Evolutionary conservation across 2,888 invertebrate genomes (phyloP).

Genomic region (Trachelus iudaicus): DNA sequence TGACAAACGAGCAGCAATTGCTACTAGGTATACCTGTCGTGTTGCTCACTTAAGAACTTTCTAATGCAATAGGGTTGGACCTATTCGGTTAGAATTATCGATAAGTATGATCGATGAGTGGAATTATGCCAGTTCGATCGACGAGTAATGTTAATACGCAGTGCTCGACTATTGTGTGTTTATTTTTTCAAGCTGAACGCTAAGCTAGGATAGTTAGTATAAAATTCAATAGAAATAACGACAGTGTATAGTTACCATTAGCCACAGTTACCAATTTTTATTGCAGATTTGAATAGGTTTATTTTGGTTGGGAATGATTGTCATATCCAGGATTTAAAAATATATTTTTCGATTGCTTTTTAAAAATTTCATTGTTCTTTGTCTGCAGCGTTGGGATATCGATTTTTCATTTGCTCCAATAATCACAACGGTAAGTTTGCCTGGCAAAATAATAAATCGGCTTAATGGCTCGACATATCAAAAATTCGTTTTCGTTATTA

Average conservation of each 20-base stretch:
- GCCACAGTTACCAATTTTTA: too few species aligned
- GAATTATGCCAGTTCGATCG: conserved; percentile 37
- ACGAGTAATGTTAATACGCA: conserved; percentile 14
- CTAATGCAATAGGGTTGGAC: conserved; percentile 30
- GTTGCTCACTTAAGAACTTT: conserved; percentile 35
- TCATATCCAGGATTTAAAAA: background rate
- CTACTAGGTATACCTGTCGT: conserved; percentile 36
- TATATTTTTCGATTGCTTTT: background rate
- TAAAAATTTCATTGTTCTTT: background rate
- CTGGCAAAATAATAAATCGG: background rate
- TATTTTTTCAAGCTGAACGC: background rate
- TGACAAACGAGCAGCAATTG: conserved; percentile 48
- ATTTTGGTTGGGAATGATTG: too few species aligned
- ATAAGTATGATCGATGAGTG: conserved; percentile 43
- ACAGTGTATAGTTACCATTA: too few species aligned
- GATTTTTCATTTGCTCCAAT: background rate
- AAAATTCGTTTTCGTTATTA: background rate
- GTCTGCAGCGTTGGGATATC: background rate
- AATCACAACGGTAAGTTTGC: background rate
- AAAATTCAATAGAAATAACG: background rate
- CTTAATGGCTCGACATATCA: background rate
- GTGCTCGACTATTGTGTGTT: background rate
- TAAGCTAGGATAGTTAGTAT: background rate
- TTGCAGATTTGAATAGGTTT: too few species aligned
- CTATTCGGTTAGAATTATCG: conserved; percentile 41